Evolutionary conservation across 2,888 invertebrate genomes (phyloP).

Genomic region (Meandrusa payeni): DNA sequence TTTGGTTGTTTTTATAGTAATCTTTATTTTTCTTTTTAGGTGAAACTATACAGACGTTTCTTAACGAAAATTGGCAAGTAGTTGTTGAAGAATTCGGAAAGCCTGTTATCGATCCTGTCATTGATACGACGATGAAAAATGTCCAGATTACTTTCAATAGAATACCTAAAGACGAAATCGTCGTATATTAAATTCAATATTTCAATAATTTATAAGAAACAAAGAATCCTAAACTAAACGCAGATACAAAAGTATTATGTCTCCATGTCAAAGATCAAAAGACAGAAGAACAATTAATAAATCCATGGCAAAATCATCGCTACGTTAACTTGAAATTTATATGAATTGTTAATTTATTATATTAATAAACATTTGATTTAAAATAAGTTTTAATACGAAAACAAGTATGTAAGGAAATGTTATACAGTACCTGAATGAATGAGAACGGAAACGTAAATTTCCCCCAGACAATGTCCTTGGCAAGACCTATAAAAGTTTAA

Average conservation of each 20-base stretch:
- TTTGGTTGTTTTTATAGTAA: conserved; percentile 8
- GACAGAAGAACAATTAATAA: too few species aligned
- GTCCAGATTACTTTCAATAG: conserved; percentile 47
- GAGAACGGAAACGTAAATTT: conserved; percentile 70
- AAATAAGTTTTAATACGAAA: too few species aligned
- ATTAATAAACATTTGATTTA: too few species aligned
- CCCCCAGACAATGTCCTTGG: conserved; percentile 71
- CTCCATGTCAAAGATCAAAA: too few species aligned
- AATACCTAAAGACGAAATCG: conserved; percentile 57
- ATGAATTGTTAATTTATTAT: too few species aligned
- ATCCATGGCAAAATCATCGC: too few species aligned
- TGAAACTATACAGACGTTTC: conserved; percentile 52
- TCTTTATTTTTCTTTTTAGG: conserved; percentile 39
- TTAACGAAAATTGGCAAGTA: conserved; percentile 59
- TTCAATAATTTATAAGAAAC: too few species aligned
- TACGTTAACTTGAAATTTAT: too few species aligned
- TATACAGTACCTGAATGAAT: conserved; percentile 58
- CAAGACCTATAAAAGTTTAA: conserved; percentile 51
- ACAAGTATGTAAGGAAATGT: too few species aligned
- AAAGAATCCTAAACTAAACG: too few species aligned
- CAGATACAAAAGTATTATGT: too few species aligned
- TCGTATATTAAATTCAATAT: conserved; percentile 19
- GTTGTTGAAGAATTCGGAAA: conserved; percentile 55
- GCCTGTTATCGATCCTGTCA: conserved; percentile 47
- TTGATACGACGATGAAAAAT: conserved; percentile 33